Conservation (phyloP, 2,888 invertebrate species). For the Eupithecia subfuscata region DNA sequence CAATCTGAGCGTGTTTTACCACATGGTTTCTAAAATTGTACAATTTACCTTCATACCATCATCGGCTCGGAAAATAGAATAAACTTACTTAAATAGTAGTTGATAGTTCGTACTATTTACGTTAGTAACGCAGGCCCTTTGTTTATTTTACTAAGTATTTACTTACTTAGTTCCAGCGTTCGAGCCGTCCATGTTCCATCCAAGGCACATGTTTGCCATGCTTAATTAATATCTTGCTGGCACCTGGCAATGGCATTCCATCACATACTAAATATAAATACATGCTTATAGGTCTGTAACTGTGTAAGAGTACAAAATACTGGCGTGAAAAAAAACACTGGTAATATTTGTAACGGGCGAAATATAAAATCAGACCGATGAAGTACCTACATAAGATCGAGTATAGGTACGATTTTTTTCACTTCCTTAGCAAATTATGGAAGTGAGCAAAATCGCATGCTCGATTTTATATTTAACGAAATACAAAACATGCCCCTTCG, state of each 20-base stretch:
- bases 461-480: not conserved
- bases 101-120: not conserved
- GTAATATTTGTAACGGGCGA: not conserved
- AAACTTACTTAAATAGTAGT: slow-evolving; percentile 11
- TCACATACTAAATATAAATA: slow-evolving; percentile 11
- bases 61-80: slow-evolving; percentile 13
- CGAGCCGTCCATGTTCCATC: slow-evolving; percentile 15
- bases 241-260: slow-evolving; percentile 26
- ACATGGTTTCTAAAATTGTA: not conserved
- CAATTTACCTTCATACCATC: slow-evolving; percentile 1
- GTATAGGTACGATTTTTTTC: too few species aligned
- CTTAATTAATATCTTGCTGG: slow-evolving; percentile 23
- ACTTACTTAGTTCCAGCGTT: slow-evolving; percentile 13
- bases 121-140: slow-evolving; percentile 23
- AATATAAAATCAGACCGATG: not conserved
- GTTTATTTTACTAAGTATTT: slow-evolving; percentile 21
- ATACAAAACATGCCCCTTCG: not conserved
- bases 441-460: too few species aligned
- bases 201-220: slow-evolving; percentile 20
- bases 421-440: too few species aligned
- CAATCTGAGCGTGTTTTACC: not conserved
- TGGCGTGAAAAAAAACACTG: not conserved
- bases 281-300: not conserved
- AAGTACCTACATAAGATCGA: too few species aligned
- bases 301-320: not conserved